Percentiles rank a stretch among this genome's conserved stretches.
phyloP scores from a whole-genome alignment of 1,140 invertebrate genomes.

The Heliconius melpomene region DNA sequence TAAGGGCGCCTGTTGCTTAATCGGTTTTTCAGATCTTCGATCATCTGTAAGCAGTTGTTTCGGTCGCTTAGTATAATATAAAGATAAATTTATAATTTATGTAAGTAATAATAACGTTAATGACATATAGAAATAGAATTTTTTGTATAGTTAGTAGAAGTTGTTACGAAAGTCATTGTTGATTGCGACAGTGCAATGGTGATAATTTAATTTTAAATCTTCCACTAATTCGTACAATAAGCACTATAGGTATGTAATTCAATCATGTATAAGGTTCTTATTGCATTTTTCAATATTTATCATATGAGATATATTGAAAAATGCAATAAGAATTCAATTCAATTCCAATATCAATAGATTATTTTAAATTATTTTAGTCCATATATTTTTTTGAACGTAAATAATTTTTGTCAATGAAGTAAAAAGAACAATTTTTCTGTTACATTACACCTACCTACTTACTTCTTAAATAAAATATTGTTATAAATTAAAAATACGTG shows the following conservation, averaged over 20 bases:
- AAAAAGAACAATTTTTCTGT: too few species aligned
- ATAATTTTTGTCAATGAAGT: neutral
- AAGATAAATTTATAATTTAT: neutral
- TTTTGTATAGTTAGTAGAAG: neutral
- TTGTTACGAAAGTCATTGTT: neutral
- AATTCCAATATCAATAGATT: too few species aligned
- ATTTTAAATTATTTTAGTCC: too few species aligned
- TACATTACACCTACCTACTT: too few species aligned
- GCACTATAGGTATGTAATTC: neutral
- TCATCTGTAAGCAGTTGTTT: slow-evolving; percentile 77
- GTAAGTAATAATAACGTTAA: neutral
- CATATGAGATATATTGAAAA: neutral
- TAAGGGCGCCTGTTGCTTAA: slow-evolving; percentile 82
- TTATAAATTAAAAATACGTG: neutral
- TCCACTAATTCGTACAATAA: neutral
- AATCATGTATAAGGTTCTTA: neutral
- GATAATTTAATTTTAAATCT: neutral
- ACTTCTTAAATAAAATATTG: neutral
- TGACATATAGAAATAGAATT: neutral
- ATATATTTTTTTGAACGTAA: neutral
- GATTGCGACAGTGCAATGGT: neutral
- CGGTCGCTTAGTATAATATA: neutral
- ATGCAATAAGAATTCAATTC: too few species aligned
- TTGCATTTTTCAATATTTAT: neutral
- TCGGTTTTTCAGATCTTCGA: slow-evolving; percentile 84